phyloP scores from a whole-genome alignment of 2,797 vertebrate genomes.

The Pelodytes ibericus region DNA sequence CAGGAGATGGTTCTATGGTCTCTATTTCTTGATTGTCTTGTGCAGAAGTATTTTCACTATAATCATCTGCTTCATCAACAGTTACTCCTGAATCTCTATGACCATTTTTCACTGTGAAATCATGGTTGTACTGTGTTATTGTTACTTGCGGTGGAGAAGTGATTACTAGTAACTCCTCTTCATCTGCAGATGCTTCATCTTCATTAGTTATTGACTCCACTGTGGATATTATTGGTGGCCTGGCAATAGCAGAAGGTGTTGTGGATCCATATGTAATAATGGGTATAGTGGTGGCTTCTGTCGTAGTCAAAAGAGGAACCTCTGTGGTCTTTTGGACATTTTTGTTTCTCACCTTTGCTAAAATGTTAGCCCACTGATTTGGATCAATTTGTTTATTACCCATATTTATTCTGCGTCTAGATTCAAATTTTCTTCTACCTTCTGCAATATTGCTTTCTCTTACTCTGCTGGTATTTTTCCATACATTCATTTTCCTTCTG shows the following conservation, averaged over 20 bases:
- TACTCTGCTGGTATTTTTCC: slow-evolving; percentile 59
- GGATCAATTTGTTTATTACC: slow-evolving; percentile 87
- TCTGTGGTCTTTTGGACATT: slow-evolving; percentile 67
- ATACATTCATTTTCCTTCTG: slow-evolving; percentile 65
- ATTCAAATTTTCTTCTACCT: slow-evolving; percentile 72
- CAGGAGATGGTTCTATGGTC: background rate
- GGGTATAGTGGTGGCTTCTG: slow-evolving; percentile 9
- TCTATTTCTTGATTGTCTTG: slow-evolving; percentile 24
- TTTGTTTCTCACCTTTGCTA: slow-evolving; percentile 85
- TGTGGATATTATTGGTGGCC: fast-evolving
- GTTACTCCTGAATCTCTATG: background rate
- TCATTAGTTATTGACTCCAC: slow-evolving; percentile 34
- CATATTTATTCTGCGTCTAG: slow-evolving; percentile 76
- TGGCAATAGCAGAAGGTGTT: background rate
- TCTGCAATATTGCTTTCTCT: slow-evolving; percentile 66
- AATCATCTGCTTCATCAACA: background rate
- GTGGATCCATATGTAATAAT: background rate
- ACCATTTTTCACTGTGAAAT: background rate
- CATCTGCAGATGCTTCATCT: slow-evolving; percentile 70
- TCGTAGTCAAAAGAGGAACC: slow-evolving; percentile 23
- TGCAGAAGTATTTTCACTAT: background rate
- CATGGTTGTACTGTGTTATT: background rate
- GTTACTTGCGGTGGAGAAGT: slow-evolving; percentile 46
- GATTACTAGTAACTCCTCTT: slow-evolving; percentile 66
- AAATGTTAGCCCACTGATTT: slow-evolving; percentile 88